Percentiles rank a stretch among this genome's conserved stretches.
Conservation (phyloP, 2,888 invertebrate genomes). For the Cephus pygmeus region DNA sequence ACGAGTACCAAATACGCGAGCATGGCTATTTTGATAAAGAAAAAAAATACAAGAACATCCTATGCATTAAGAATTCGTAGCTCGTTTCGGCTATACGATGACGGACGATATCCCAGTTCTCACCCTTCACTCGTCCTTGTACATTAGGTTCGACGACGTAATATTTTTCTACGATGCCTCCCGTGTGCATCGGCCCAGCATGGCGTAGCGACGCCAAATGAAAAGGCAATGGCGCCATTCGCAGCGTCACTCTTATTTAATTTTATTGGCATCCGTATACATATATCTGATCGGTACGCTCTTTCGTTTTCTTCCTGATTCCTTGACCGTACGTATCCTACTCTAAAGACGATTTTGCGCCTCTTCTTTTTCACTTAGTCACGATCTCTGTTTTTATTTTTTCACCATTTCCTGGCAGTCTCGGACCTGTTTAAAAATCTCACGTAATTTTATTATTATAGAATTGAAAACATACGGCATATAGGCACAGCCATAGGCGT, state of each 20-base stretch:
- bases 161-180: not conserved
- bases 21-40: not conserved
- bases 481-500: no score
- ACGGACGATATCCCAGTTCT: not conserved
- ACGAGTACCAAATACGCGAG: not conserved
- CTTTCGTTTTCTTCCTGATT: not conserved
- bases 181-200: not conserved
- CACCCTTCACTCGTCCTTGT: not conserved
- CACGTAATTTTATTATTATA: not conserved
- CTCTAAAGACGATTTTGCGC: not conserved
- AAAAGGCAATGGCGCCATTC: not conserved
- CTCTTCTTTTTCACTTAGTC: not conserved
- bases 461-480: not conserved
- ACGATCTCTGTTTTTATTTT: not conserved
- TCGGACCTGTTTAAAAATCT: not conserved
- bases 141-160: not conserved
- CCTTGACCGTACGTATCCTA: no score
- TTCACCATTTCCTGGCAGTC: not conserved
- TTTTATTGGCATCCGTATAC: not conserved
- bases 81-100: not conserved
- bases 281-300: not conserved
- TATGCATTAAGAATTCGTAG: not conserved
- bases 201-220: not conserved
- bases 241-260: not conserved
- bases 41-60: not conserved